A percentile compares a stretch with the other conserved stretches of the same genome.
phyloP scores from a whole-genome alignment of 2,797 vertebrate species.

The Rhyacichthys aspro region DNA sequence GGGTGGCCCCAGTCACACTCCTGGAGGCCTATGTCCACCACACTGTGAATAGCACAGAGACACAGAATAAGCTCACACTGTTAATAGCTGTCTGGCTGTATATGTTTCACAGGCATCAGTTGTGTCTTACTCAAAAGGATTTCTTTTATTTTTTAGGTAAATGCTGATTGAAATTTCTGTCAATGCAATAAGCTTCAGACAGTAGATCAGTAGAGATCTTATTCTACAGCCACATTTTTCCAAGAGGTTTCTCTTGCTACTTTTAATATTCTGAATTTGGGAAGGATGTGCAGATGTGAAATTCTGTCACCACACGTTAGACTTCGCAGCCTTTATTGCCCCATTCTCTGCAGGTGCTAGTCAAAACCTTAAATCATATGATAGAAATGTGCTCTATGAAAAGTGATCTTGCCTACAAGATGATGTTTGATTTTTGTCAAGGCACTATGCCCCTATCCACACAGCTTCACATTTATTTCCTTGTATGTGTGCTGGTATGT shows the following conservation, averaged over 20 bases:
- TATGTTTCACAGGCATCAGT: slow-evolving; percentile 9
- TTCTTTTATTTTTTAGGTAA: background rate
- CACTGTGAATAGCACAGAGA: slow-evolving; percentile 23
- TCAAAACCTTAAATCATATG: slow-evolving; percentile 54
- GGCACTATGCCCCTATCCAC: slow-evolving; percentile 54
- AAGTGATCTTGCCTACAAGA: slow-evolving; percentile 60
- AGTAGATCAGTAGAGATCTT: too few relatives aligned
- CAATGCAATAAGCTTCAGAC: slow-evolving; percentile 10
- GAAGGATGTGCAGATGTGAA: slow-evolving; percentile 43
- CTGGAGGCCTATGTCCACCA: slow-evolving; percentile 28
- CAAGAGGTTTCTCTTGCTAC: slow-evolving; percentile 35
- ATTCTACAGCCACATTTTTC: slow-evolving; percentile 30
- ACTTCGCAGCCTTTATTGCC: slow-evolving; percentile 39
- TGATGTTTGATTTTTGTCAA: slow-evolving; percentile 69
- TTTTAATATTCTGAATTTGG: slow-evolving; percentile 48
- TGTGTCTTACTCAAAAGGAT: background rate
- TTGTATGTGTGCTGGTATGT: slow-evolving; percentile 40
- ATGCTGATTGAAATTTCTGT: slow-evolving; percentile 14
- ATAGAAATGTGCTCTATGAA: slow-evolving; percentile 50
- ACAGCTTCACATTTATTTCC: slow-evolving; percentile 60
- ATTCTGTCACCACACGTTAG: slow-evolving; percentile 49
- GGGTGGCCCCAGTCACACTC: slow-evolving; percentile 27
- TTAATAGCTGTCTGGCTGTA: slow-evolving; percentile 24
- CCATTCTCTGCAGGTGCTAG: slow-evolving; percentile 57
- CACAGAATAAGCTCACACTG: slow-evolving; percentile 31